Percentiles rank a stretch among this genome's conserved stretches.
phyloP scores from a whole-genome alignment of 64 coral and sea anemone genomes.

The Astreopora myriophthalma region DNA sequence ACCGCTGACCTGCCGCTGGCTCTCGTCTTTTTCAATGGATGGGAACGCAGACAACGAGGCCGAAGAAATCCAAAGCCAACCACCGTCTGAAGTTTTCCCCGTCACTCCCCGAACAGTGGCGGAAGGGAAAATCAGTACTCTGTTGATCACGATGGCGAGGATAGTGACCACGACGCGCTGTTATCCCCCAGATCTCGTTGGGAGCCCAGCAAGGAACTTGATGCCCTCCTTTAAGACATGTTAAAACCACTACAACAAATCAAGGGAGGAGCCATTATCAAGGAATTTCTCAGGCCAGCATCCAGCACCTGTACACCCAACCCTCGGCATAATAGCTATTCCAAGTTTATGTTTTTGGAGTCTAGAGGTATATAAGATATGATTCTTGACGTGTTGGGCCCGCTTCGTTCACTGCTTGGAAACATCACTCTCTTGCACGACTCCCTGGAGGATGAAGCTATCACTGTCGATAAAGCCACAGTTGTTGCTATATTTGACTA shows the following conservation, averaged over 20 bases:
- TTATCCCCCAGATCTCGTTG: too few relatives aligned
- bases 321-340: slow-evolving; percentile 58
- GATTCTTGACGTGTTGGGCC: slow-evolving; percentile 55
- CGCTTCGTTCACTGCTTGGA: slow-evolving; percentile 60
- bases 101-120: too few relatives aligned
- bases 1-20: too few relatives aligned
- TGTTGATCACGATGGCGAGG: too few relatives aligned
- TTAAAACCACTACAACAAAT: slow-evolving; percentile 48
- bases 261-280: slow-evolving; percentile 36
- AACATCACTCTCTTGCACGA: slow-evolving; percentile 53
- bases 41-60: too few relatives aligned
- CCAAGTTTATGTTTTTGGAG: slow-evolving; percentile 18
- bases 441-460: not conserved
- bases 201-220: too few relatives aligned
- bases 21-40: too few relatives aligned
- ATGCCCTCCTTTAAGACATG: too few relatives aligned
- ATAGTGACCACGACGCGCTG: too few relatives aligned
- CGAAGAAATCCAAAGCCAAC: too few relatives aligned
- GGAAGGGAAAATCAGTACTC: not conserved
- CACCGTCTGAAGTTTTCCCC: too few relatives aligned
- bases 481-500: slow-evolving; percentile 39
- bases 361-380: slow-evolving; percentile 59
- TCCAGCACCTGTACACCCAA: slow-evolving; percentile 31
- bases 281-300: slow-evolving; percentile 40
- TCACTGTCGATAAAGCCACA: slow-evolving; percentile 25